Evolutionary conservation across 2,113 vertebrate species (phyloP).

Genomic region (Eleginops maclovinus): DNA sequence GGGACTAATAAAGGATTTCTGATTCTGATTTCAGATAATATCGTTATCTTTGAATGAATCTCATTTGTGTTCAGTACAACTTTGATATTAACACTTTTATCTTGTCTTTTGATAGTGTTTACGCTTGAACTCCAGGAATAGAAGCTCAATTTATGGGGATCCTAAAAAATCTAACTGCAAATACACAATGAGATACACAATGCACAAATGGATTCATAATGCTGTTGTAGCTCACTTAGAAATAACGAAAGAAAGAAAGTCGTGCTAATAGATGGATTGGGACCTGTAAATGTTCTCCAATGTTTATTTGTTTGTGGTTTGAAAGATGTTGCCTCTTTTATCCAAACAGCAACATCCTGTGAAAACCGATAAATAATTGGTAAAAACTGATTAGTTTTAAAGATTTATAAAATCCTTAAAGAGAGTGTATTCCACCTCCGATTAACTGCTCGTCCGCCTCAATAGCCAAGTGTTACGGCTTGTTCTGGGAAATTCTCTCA

Average conservation of each 20-base stretch:
- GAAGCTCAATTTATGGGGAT: too few relatives aligned
- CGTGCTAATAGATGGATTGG: not conserved
- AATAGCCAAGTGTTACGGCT: conserved; percentile 3
- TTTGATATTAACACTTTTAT: too few relatives aligned
- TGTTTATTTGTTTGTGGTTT: not conserved
- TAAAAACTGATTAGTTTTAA: conserved; percentile 3
- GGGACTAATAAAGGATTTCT: too few relatives aligned
- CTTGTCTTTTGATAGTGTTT: too few relatives aligned
- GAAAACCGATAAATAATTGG: not conserved
- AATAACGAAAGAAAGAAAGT: not conserved
- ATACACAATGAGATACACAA: not conserved
- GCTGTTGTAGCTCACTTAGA: not conserved
- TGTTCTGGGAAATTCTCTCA: conserved; percentile 1
- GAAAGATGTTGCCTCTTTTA: not conserved
- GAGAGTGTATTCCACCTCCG: conserved; percentile 37
- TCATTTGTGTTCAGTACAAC: too few relatives aligned
- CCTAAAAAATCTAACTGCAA: too few relatives aligned
- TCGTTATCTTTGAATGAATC: too few relatives aligned
- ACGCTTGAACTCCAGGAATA: too few relatives aligned
- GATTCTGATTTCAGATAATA: too few relatives aligned
- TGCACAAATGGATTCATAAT: conserved; percentile 10
- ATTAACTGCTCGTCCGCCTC: conserved; percentile 48
- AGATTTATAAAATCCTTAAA: conserved; percentile 14
- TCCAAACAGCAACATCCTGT: not conserved
- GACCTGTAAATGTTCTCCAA: not conserved